Evolutionary conservation across 2,113 vertebrate species (phyloP), one percentile per base, ranked within the genome.

Genomic region (Saccopteryx leptura): DNA sequence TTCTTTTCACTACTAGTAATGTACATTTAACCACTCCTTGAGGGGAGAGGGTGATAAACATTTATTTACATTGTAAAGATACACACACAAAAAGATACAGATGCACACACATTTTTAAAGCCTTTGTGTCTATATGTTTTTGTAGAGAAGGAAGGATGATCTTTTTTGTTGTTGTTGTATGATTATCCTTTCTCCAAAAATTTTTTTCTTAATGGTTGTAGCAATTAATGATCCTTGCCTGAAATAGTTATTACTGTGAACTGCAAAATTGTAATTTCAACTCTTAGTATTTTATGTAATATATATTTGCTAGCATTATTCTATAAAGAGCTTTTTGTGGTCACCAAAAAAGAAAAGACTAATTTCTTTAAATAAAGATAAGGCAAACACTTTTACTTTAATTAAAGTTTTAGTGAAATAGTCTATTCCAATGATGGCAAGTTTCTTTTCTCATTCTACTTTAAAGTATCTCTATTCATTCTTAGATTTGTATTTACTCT

Each of bases 151-250:
- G 19, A 68, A 10, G 52, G 21, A n/a, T 83, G 0, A 58, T 68
- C 31, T 80, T 33, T 39, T 18, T 68, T n/a, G n/a, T 68, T 74
- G 76, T 79, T 72, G 52, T 68, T 76, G 13, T 76, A n/a, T 92
- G 8, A 92, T 76, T 91, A 74, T 86, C 46, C 4, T 90, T 93
- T 74, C 23, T 90, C 14, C 39, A 82, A 80, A 9, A 48, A 69
- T 69, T 96, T 68, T 84, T n/a, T 19, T 4, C 15, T 12, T 90
- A 75, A n/a, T 46, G 2, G 8, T 61, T 81, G 8, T 61, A 75
- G 26, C 61, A 87, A 68, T 60, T 56, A 17, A 56, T 85, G 21
- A 46, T 86, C 31, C 33, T n/a, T 86, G 33, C 23, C 33, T 50
- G 11, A 81, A 87, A 68, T 15, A 82, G 33, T 54, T 87, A 72